Conservation (phyloP, 2,797 vertebrate species). For the Halcyon chelicuti region DNA sequence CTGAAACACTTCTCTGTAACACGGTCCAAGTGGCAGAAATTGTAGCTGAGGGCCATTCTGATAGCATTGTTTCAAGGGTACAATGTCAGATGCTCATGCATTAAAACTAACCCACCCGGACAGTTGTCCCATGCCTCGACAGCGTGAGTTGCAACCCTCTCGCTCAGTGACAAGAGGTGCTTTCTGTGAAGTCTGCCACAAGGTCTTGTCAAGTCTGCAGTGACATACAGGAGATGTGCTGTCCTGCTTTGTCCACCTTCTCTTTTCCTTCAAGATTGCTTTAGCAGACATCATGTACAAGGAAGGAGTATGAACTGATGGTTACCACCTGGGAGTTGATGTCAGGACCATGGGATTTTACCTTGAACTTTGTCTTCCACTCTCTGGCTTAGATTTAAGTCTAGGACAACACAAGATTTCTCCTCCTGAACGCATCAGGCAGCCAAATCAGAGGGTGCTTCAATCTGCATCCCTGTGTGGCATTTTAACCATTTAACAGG, state of each 20-base stretch:
- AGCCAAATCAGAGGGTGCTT: not conserved
- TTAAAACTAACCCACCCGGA: not conserved
- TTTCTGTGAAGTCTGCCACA: not conserved
- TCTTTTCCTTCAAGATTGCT: not conserved
- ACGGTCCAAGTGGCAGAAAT: not conserved
- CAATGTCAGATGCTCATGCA: not conserved
- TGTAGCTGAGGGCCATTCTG: not conserved
- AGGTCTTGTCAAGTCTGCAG: not conserved
- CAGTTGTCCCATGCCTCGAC: not conserved
- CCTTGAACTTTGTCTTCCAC: not conserved
- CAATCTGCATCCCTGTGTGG: not conserved
- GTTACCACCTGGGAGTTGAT: not conserved
- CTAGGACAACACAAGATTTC: not conserved
- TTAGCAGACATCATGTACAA: accelerated
- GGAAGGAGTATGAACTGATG: not conserved
- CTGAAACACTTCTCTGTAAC: not conserved
- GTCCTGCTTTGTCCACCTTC: not conserved
- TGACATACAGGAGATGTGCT: accelerated
- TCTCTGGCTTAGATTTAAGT: not conserved
- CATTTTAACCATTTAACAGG: not conserved
- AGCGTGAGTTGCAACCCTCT: not conserved
- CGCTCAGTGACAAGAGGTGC: not conserved
- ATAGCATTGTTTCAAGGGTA: not conserved
- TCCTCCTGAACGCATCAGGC: not conserved
- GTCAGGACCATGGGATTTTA: not conserved